Conservation (phyloP, 2,888 invertebrate species). For the Allophyes oxyacanthae region DNA sequence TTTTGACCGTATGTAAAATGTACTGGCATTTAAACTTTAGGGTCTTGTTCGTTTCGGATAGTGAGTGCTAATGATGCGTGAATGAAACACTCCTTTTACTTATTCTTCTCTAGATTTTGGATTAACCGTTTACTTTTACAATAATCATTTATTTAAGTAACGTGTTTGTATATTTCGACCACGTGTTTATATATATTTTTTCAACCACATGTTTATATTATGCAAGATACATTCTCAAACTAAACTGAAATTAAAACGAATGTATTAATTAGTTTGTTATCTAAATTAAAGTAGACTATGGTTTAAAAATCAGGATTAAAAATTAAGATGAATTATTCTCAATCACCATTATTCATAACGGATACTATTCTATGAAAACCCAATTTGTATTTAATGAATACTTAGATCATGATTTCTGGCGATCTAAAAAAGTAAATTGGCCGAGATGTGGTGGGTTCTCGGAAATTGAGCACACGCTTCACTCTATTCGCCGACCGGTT, state of each 20-base stretch:
- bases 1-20: slow-evolving; percentile 72
- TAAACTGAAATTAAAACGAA: too few species aligned
- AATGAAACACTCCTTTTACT: slow-evolving; percentile 74
- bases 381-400: slow-evolving; percentile 60
- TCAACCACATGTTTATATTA: too few species aligned
- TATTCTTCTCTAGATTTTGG: slow-evolving; percentile 52
- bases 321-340: too few species aligned
- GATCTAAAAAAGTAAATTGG: slow-evolving; percentile 72
- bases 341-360: background rate
- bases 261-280: too few species aligned
- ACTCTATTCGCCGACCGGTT: slow-evolving; percentile 68
- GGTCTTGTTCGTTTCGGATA: slow-evolving; percentile 75
- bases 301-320: too few species aligned
- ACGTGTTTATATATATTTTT: too few species aligned
- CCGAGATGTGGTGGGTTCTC: slow-evolving; percentile 56
- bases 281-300: too few species aligned
- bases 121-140: slow-evolving; percentile 31
- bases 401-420: slow-evolving; percentile 59
- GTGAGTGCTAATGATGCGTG: slow-evolving; percentile 82
- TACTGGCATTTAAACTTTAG: slow-evolving; percentile 71
- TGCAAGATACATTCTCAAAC: too few species aligned
- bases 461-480: slow-evolving; percentile 66
- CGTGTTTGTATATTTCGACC: too few species aligned
- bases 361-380: slow-evolving; percentile 8
- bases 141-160: slow-evolving; percentile 3